Evolutionary conservation across 37 sponge, comb jelly and placozoan genomes (phyloP).

Genomic region (Haliclona indistincta): DNA sequence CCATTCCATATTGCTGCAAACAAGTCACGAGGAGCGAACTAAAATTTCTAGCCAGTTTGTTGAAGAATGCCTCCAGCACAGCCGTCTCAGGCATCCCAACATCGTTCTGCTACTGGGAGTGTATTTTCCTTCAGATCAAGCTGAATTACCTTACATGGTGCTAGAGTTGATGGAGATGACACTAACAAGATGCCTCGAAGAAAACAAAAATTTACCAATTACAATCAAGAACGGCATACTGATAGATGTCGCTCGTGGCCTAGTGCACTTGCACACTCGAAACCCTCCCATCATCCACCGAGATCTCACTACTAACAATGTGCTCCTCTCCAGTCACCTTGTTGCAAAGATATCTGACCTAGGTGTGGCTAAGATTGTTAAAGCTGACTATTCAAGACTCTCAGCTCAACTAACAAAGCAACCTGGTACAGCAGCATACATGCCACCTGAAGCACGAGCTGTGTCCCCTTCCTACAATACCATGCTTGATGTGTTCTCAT

Average conservation of each 20-base stretch:
- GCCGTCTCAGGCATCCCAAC: slow-evolving; percentile 4
- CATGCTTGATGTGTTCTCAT: too few relatives aligned
- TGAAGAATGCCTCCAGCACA: background rate
- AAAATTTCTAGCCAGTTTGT: too few relatives aligned
- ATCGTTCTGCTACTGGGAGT: slow-evolving; percentile 11
- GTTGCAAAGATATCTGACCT: slow-evolving; percentile 59
- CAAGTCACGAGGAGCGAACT: too few relatives aligned
- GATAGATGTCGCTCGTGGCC: slow-evolving; percentile 35
- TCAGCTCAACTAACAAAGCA: too few relatives aligned
- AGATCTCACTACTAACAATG: slow-evolving; percentile 55
- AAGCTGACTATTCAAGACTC: background rate
- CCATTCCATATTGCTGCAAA: too few relatives aligned
- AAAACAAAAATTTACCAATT: slow-evolving; percentile 26
- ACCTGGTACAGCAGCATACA: too few relatives aligned
- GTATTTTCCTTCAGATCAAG: background rate
- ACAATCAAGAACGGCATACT: slow-evolving; percentile 51
- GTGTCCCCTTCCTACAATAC: too few relatives aligned
- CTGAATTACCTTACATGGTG: background rate
- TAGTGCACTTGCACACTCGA: slow-evolving; percentile 50
- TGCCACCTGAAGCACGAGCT: too few relatives aligned
- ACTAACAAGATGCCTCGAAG: background rate
- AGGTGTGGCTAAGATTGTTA: slow-evolving; percentile 13
- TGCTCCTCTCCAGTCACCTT: slow-evolving; percentile 57
- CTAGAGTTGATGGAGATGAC: slow-evolving; percentile 7
- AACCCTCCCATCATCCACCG: slow-evolving; percentile 59